phyloP scores from a whole-genome alignment of 2,888 invertebrate genomes.

The Harmothoe impar region DNA sequence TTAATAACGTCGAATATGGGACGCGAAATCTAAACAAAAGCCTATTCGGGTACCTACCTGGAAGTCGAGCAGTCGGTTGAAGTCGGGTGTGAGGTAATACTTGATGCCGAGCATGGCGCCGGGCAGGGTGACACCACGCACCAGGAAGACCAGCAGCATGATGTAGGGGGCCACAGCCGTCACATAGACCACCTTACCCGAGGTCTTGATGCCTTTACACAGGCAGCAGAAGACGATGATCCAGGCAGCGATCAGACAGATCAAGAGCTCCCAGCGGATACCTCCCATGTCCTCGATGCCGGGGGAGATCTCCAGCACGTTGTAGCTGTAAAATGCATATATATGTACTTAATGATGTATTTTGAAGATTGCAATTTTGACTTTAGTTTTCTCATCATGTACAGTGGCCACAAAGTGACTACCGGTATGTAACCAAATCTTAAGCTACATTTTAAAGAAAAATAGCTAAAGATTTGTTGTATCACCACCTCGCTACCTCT shows the following conservation, averaged over 20 bases:
- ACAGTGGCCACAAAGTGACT: too few species aligned
- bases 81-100: constrained; percentile 78
- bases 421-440: too few species aligned
- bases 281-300: constrained; percentile 78
- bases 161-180: constrained; percentile 80
- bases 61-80: constrained; percentile 73
- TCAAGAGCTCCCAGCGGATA: constrained; percentile 76
- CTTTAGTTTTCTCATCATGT: background rate
- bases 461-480: too few species aligned
- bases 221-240: constrained; percentile 79
- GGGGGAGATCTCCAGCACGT: constrained; percentile 76
- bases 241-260: constrained; percentile 80
- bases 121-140: constrained; percentile 76
- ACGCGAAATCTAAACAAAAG: too few species aligned
- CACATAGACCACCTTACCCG: constrained; percentile 81
- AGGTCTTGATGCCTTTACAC: constrained; percentile 80
- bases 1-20: too few species aligned
- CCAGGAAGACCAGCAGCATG: constrained; percentile 77
- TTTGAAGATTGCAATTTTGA: background rate
- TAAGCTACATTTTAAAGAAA: too few species aligned
- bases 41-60: constrained; percentile 68
- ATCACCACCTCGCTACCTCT: too few species aligned
- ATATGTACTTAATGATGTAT: background rate
- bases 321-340: constrained; percentile 71
- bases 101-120: constrained; percentile 76